phyloP scores from a whole-genome alignment of 1,140 invertebrate species.

The Phortica variegata region DNA sequence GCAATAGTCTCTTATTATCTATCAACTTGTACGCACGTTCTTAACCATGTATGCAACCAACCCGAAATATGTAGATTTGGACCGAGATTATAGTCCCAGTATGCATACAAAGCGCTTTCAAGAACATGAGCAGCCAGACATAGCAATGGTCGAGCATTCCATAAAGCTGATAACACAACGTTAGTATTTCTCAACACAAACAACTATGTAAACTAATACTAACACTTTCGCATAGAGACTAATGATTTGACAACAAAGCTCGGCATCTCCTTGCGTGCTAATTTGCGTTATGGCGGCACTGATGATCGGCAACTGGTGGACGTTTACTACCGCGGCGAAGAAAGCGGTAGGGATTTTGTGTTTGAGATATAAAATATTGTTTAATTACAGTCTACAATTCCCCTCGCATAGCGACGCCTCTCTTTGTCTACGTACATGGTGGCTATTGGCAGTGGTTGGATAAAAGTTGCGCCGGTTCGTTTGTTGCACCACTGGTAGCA shows the following conservation, averaged over 20 bases:
- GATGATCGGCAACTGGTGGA: slow-evolving; percentile 36
- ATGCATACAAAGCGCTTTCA: slow-evolving; percentile 28
- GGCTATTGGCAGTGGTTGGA: slow-evolving; percentile 79
- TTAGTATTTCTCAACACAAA: not conserved
- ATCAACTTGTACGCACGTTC: too few species aligned
- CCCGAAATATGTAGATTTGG: slow-evolving; percentile 21
- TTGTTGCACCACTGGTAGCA: slow-evolving; percentile 63
- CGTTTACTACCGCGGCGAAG: slow-evolving; percentile 20
- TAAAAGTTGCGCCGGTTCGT: slow-evolving; percentile 66
- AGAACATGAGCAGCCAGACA: slow-evolving; percentile 23
- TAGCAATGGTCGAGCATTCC: slow-evolving; percentile 27
- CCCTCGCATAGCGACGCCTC: too few species aligned
- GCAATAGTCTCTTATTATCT: too few species aligned
- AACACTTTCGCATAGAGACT: slow-evolving; percentile 12
- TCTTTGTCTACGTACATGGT: slow-evolving; percentile 78
- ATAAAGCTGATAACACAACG: slow-evolving; percentile 19
- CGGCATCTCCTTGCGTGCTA: slow-evolving; percentile 18
- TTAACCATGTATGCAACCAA: slow-evolving; percentile 36
- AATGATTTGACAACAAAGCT: slow-evolving; percentile 10
- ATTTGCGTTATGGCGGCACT: slow-evolving; percentile 30
- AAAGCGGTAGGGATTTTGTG: too few species aligned
- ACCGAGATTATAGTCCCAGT: slow-evolving; percentile 36
- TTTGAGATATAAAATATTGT: too few species aligned
- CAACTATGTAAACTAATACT: not conserved
- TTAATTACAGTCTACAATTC: too few species aligned